Evolutionary conservation across 2,113 vertebrate genomes (phyloP).

Genomic region (Tenrec ecaudatus): DNA sequence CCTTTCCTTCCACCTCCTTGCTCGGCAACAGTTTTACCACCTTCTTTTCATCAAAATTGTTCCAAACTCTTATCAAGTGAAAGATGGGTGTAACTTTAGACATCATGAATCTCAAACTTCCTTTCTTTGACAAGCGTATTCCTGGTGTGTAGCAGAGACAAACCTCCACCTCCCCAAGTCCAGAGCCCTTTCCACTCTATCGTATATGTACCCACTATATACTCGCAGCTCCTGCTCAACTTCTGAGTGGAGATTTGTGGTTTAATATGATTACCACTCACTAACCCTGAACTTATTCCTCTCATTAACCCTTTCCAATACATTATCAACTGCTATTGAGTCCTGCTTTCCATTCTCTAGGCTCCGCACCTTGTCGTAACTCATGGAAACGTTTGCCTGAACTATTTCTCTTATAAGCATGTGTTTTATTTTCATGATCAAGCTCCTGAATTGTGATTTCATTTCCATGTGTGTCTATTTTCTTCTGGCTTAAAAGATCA

Average conservation of each 20-base stretch:
- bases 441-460: conserved; percentile 3
- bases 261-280: neutral
- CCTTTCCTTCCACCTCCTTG: neutral
- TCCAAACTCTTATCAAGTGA: neutral
- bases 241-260: neutral
- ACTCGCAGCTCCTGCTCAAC: no score
- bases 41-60: neutral
- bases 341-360: neutral
- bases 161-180: neutral
- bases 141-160: neutral
- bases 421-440: neutral
- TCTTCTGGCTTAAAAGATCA: conserved; percentile 11
- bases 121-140: neutral
- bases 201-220: no score
- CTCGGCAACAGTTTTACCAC: neutral
- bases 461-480: neutral
- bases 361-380: neutral
- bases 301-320: neutral
- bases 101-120: neutral
- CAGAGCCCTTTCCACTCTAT: no score
- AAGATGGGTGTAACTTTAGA: neutral
- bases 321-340: neutral
- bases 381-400: neutral
- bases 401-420: neutral
- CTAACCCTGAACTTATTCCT: neutral